Base-by-base conservation (phyloP, 1,140 invertebrate genomes). In the Apis florea region DNA sequence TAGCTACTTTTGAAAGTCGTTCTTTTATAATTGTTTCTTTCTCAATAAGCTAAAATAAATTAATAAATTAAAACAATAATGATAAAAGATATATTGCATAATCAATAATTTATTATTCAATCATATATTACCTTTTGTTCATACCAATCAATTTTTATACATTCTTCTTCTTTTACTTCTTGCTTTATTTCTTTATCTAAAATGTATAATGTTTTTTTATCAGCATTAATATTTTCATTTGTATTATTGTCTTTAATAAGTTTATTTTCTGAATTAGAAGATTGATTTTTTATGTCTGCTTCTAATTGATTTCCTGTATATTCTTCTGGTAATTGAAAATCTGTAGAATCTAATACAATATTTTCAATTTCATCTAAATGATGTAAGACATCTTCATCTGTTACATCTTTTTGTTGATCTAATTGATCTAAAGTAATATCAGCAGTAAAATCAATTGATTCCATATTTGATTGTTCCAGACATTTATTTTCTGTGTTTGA, bases 351-450 rank as follows among this genome's bases (percentile, higher is more conserved):
- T 19, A 93, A 66, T n/a, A 89, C 90, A 69, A 91, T 91, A 74
- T 91, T 92, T 88, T 93, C 92, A 40, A 93, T 90, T 58, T 92
- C 90, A 85, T 92, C 91, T 51, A 92, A 83, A 83, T 93, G 88
- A 70, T 88, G 75, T 89, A 93, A 89, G 31, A 93, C 89, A 54
- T 93, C 92, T 87, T 92, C 91, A 82, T 92, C 90, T 11, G 90
- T 92, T 66, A 92, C 82, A 68, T 91, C 87, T 24, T 72, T 87
- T 12, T 82, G 70, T n/a, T 72, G 64, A 51, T 85, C 80, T 40
- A 90, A 73, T n/a, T 88, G 79, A 56, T 90, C 86, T n/a, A 88
- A 84, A 53, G 4, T 53, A 31, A 90, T 78, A 69, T 89, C 89
- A 67, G 71, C 73, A 53, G 83, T 86, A 26, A 89, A 89, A 67